Conservation (phyloP, 2,797 vertebrate genomes). For the Nyctalus aviator region DNA sequence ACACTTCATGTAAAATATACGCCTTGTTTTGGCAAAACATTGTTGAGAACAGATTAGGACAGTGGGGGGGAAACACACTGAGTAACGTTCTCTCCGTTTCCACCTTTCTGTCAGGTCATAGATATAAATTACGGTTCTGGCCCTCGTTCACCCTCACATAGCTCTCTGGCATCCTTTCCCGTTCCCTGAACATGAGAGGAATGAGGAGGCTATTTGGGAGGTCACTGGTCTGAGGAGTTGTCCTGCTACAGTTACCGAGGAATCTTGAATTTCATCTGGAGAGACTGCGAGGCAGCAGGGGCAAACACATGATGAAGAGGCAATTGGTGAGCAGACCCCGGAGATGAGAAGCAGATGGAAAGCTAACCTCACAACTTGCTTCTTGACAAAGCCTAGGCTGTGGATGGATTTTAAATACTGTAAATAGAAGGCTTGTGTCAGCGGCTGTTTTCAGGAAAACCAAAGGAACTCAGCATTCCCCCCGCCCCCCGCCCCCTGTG, state of each 20-base stretch:
- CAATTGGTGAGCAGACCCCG: conserved; percentile 40
- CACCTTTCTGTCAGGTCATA: conserved; percentile 83
- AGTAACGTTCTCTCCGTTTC: conserved; percentile 82
- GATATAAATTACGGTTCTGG: conserved; percentile 85
- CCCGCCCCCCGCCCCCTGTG: background rate
- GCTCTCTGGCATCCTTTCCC: conserved; percentile 81
- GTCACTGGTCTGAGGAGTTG: conserved; percentile 84
- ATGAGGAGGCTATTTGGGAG: conserved; percentile 86
- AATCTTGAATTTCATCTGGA: conserved; percentile 85
- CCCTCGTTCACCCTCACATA: conserved; percentile 79
- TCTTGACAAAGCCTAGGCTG: conserved; percentile 65
- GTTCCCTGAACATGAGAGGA: conserved; percentile 81
- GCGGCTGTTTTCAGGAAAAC: conserved; percentile 42
- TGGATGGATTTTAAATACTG: conserved; percentile 67
- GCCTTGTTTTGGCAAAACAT: conserved; percentile 84
- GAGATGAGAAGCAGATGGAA: conserved; percentile 61
- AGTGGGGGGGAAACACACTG: conserved; percentile 69
- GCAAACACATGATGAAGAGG: conserved; percentile 47
- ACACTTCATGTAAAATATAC: conserved; percentile 81
- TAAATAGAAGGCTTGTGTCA: conserved; percentile 64
- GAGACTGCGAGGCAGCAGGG: conserved; percentile 68
- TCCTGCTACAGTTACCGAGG: conserved; percentile 79
- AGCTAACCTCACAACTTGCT: conserved; percentile 43
- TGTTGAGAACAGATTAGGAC: conserved; percentile 81
- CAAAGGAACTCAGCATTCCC: conserved; percentile 11